Base-by-base conservation (phyloP, 2,113 vertebrate species). In the Kobus ellipsiprymnus region DNA sequence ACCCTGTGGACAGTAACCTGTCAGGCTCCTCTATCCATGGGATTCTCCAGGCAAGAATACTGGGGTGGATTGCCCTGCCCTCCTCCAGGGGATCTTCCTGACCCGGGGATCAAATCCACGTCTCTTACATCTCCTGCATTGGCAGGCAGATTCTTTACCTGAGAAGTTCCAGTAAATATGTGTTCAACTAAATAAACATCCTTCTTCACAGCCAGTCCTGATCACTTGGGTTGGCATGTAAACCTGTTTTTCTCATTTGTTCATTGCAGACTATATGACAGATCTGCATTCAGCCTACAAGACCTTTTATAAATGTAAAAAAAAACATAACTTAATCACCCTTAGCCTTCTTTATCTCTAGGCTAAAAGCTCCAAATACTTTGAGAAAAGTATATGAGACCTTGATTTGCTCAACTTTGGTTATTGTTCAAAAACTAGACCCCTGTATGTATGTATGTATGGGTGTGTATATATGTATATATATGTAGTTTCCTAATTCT, bases 401-500 rank as follows among this genome's bases (percentile, higher is more conserved):
- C 3, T 19, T 6, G 52, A 50, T 15, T 16, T 33, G 23, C 40
- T 77, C 15, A 8, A 14, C 36, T 67, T 13, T 13, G 8, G 8
- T 7, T 59, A 62, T 2, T 57, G 30, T 59, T 71, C 30, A 23
- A 44, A 90, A 52, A 25, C 16, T 4, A 23, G 48, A 27, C 25
- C 30, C 90, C 84, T 55, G 27, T 71, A 17, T 36, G 5, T 71
- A 9, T 67, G n/a, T 10, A 7, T 64, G 8, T 67, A 0, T 19
- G 30, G 33, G 6, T 36, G 0, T 36, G 1, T 67, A 2, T 62
- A 0, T 62, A 1, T 30, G 13, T 2, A 3, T 40, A 71, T 4
- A 13, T 23, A 5, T 40, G 10, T 15, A 40, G 27, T 52, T 50
- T 57, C 55, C 16, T 19, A 5, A 21, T 54, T 54, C 54, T 16